Percentiles rank a stretch among this genome's conserved stretches.
Evolutionary conservation across 2,888 invertebrate species (phyloP).

Genomic region (Lepidocyrtoides sp.): DNA sequence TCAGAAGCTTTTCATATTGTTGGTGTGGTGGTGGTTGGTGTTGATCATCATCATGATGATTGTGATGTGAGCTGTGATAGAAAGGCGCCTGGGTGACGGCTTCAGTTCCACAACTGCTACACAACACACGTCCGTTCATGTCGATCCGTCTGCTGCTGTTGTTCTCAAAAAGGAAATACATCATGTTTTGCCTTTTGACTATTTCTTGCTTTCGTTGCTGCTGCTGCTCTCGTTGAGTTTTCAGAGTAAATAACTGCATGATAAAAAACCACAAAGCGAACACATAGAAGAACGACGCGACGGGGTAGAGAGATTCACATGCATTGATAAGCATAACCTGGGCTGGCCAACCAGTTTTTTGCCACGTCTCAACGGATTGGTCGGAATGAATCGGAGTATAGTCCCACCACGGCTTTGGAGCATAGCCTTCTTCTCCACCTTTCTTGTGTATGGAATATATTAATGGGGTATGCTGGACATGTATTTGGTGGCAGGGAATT

Average conservation of each 20-base stretch:
- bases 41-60: slow-evolving; percentile 74
- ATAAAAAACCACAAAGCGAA: slow-evolving; percentile 42
- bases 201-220: too few relatives aligned
- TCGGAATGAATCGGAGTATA: slow-evolving; percentile 59
- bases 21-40: slow-evolving; percentile 54
- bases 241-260: slow-evolving; percentile 5
- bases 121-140: slow-evolving; percentile 46
- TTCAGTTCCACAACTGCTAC: slow-evolving; percentile 74
- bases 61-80: slow-evolving; percentile 84
- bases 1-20: slow-evolving; percentile 65
- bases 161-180: background rate
- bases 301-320: background rate
- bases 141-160: background rate
- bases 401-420: slow-evolving; percentile 61
- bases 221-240: background rate
- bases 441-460: slow-evolving; percentile 22
- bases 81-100: slow-evolving; percentile 85
- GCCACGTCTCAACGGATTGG: slow-evolving; percentile 59
- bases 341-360: slow-evolving; percentile 68
- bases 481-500: background rate
- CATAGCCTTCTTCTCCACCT: slow-evolving; percentile 70
- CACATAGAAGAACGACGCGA: background rate
- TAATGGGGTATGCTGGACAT: slow-evolving; percentile 43
- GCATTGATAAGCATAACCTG: slow-evolving; percentile 18
- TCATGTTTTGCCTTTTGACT: too few relatives aligned